A percentile compares a stretch with the other conserved stretches of the same genome.
Evolutionary conservation across 2,113 vertebrate species (phyloP).

Genomic region (Perognathus longimembris): DNA sequence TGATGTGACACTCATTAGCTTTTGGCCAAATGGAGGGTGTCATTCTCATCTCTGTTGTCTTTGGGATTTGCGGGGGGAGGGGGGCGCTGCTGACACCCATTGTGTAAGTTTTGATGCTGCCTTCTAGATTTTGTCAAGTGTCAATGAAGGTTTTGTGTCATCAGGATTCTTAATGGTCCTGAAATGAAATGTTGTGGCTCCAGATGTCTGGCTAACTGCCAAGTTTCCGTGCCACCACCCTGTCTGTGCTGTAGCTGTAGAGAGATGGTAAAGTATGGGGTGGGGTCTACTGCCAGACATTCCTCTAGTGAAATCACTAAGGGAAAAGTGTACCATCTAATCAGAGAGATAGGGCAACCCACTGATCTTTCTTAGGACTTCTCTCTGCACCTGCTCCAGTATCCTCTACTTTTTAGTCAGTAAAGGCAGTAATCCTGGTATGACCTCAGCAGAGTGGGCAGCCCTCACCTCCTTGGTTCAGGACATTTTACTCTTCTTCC

Average conservation of each 20-base stretch:
- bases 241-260: too few relatives aligned
- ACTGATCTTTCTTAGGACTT: background rate
- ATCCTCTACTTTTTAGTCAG: background rate
- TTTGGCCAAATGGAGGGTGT: background rate
- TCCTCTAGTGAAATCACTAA: background rate
- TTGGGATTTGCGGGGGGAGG: background rate
- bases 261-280: too few relatives aligned
- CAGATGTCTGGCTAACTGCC: background rate
- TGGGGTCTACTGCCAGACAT: background rate
- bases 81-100: background rate
- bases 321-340: background rate
- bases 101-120: background rate
- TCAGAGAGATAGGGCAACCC: background rate
- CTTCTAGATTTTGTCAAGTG: background rate
- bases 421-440: background rate
- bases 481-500: background rate
- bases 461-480: background rate
- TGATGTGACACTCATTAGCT: background rate
- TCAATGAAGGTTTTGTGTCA: background rate
- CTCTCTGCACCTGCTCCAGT: background rate
- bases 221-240: too few relatives aligned
- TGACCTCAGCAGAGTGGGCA: background rate
- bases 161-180: background rate
- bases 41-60: conserved; percentile 3
- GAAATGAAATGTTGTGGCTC: background rate